phyloP scores from a whole-genome alignment of 2,113 vertebrate species.

The Grantiella picta region DNA sequence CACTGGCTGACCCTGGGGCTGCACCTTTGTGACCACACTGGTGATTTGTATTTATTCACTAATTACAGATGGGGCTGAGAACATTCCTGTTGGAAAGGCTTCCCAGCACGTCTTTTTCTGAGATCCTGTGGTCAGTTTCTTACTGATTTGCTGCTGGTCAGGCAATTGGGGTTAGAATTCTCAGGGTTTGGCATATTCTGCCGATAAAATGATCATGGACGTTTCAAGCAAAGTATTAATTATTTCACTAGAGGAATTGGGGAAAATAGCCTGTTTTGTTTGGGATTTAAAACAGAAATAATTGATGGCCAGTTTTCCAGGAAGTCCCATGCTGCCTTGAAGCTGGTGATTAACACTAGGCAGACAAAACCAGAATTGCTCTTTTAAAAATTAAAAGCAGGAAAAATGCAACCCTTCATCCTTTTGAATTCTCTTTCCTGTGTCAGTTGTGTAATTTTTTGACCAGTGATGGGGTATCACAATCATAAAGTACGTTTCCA shows the following conservation, averaged over 20 bases:
- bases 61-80: background rate
- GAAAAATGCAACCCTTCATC: background rate
- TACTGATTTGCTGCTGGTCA: background rate
- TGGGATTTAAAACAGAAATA: background rate
- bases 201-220: background rate
- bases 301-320: background rate
- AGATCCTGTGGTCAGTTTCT: background rate
- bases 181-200: background rate
- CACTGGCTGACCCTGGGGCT: background rate
- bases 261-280: background rate
- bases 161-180: background rate
- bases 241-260: background rate
- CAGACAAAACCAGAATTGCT: background rate
- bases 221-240: background rate
- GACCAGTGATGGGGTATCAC: background rate
- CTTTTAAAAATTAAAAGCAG: background rate
- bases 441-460: background rate
- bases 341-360: background rate
- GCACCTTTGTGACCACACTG: background rate
- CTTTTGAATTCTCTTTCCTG: background rate
- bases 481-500: constrained; percentile 1
- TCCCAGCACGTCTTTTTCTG: background rate
- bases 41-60: background rate
- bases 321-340: background rate
- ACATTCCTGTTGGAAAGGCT: background rate